phyloP scores from a whole-genome alignment of 2,113 vertebrate species.

The Myodes glareolus region DNA sequence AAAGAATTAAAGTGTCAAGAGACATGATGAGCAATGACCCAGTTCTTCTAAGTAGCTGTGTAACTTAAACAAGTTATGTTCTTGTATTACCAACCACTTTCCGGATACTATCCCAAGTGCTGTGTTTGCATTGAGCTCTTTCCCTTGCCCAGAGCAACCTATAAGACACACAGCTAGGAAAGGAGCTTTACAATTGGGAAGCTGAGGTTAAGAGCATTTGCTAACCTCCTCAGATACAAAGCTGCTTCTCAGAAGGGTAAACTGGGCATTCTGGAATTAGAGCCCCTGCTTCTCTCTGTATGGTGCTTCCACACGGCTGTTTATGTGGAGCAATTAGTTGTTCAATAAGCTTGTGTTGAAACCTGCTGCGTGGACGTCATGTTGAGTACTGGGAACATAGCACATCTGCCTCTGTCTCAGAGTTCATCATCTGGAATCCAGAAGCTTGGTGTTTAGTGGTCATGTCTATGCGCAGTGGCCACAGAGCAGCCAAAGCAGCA shows the following conservation, averaged over 20 bases:
- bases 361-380: not conserved
- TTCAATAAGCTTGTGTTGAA: not conserved
- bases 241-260: not conserved
- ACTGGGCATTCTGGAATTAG: not conserved
- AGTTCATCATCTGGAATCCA: not conserved
- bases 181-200: constrained; percentile 7
- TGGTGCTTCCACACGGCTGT: not conserved
- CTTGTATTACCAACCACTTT: not conserved
- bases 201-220: not conserved
- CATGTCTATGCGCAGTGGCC: not conserved
- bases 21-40: no score
- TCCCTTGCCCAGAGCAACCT: not conserved
- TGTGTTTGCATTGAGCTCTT: not conserved
- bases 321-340: not conserved
- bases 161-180: not conserved
- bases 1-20: not conserved
- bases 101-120: not conserved
- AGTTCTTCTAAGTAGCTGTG: not conserved
- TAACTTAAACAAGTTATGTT: not conserved
- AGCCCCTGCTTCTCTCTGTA: not conserved
- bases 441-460: not conserved
- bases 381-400: not conserved
- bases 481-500: not conserved
- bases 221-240: not conserved
- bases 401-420: not conserved